phyloP scores from a whole-genome alignment of 2,113 vertebrate genomes.

The Cryptoleucopteryx plumbea region DNA sequence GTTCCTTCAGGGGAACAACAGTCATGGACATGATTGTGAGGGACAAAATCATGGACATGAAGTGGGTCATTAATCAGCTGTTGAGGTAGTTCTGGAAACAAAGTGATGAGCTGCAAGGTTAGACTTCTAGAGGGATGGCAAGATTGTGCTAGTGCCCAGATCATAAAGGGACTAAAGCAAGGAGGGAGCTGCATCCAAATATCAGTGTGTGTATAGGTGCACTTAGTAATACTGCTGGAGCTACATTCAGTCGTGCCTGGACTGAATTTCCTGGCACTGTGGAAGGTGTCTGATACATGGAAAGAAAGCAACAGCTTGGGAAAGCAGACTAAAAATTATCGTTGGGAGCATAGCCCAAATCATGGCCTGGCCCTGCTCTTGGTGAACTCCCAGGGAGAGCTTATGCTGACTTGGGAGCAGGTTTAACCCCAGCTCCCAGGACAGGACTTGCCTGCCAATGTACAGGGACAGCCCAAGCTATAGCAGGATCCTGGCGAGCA shows the following conservation, averaged over 20 bases:
- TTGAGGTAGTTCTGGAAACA: background rate
- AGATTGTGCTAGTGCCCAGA: background rate
- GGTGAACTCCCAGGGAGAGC: background rate
- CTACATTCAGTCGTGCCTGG: rapidly evolving
- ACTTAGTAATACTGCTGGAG: background rate
- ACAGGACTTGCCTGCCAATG: background rate
- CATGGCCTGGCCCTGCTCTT: background rate
- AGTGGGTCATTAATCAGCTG: background rate
- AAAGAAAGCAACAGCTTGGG: background rate
- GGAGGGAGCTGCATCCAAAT: background rate
- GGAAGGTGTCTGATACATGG: background rate
- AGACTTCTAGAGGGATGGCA: background rate
- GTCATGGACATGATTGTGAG: background rate
- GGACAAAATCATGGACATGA: background rate
- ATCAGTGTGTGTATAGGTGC: background rate
- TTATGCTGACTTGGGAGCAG: background rate
- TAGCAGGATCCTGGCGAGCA: background rate
- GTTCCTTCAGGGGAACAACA: background rate
- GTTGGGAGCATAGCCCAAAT: background rate
- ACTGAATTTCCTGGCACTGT: background rate
- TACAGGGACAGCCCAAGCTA: background rate
- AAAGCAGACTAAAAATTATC: background rate
- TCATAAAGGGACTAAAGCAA: background rate
- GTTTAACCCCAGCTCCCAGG: background rate
- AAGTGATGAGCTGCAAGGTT: background rate